These are phyloP conservation scores for Axis porcinus DNA, from an alignment of 2,113 vertebrate genomes.

Conservation along the genomic window DNA sequence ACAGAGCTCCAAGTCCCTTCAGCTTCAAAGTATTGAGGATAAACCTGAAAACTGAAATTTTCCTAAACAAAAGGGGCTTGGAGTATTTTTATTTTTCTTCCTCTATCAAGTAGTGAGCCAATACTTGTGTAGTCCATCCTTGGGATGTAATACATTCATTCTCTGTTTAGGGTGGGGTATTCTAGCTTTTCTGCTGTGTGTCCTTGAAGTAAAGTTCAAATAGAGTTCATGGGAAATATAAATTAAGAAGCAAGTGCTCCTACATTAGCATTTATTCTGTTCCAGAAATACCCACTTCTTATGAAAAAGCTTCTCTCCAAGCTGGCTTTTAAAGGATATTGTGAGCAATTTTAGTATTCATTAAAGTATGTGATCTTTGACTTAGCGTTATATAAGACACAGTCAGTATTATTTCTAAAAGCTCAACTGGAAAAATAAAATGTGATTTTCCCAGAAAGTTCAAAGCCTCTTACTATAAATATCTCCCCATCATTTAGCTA, in stretches of 20 bases:
- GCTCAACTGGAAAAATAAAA: conserved; percentile 16
- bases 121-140: conserved; percentile 19
- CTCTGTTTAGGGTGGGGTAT: conserved; percentile 5
- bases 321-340: not conserved
- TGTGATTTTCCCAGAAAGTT: not conserved
- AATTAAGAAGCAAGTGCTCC: conserved; percentile 37
- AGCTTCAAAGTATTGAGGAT: not conserved
- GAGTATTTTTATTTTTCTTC: conserved; percentile 17
- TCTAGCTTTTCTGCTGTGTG: conserved; percentile 31
- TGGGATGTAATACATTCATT: conserved; percentile 32
- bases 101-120: conserved; percentile 26
- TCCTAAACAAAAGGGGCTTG: not conserved
- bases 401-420: not conserved
- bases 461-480: not conserved
- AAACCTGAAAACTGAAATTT: conserved; percentile 32
- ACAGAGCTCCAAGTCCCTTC: not conserved
- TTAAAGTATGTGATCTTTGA: not conserved
- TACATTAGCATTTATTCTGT: not conserved
- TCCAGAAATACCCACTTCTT: conserved; percentile 17
- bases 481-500: not conserved
- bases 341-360: not conserved
- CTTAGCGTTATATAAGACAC: not conserved
- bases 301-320: not conserved
- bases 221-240: conserved; percentile 35
- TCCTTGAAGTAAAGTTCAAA: conserved; percentile 47